phyloP scores from a whole-genome alignment of 1,140 invertebrate genomes.

The Formica selysi region DNA sequence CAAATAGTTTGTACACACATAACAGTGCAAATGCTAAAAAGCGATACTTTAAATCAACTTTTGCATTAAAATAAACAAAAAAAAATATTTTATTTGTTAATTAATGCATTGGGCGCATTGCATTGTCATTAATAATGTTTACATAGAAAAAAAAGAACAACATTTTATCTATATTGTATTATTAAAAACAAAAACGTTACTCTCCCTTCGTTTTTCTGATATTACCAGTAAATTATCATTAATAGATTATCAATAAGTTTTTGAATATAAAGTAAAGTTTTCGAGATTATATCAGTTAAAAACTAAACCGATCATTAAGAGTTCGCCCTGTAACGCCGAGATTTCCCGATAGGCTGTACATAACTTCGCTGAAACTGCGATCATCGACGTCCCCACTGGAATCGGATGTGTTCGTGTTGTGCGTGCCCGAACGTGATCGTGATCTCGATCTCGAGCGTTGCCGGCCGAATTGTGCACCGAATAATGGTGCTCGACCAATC shows the following conservation, averaged over 20 bases:
- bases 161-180: neutral
- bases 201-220: neutral
- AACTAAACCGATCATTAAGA: constrained; percentile 85
- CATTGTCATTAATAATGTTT: constrained; percentile 1
- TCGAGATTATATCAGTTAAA: constrained; percentile 65
- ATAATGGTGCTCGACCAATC: constrained; percentile 72
- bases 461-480: constrained; percentile 40
- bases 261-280: constrained; percentile 41
- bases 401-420: constrained; percentile 67
- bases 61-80: neutral
- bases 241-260: neutral
- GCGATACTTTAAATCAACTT: neutral
- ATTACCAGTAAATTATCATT: constrained; percentile 3
- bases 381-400: constrained; percentile 78
- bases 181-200: constrained; percentile 40
- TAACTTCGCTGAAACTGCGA: constrained; percentile 83
- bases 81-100: neutral
- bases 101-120: neutral
- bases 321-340: constrained; percentile 83
- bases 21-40: constrained; percentile 3
- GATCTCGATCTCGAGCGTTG: constrained; percentile 79
- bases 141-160: neutral
- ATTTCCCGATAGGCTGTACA: constrained; percentile 82
- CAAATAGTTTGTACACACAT: constrained; percentile 15
- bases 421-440: constrained; percentile 81